These are phyloP conservation scores for Hemicordylus capensis DNA, from an alignment of 2,113 vertebrate genomes.

Conservation along the genomic window DNA sequence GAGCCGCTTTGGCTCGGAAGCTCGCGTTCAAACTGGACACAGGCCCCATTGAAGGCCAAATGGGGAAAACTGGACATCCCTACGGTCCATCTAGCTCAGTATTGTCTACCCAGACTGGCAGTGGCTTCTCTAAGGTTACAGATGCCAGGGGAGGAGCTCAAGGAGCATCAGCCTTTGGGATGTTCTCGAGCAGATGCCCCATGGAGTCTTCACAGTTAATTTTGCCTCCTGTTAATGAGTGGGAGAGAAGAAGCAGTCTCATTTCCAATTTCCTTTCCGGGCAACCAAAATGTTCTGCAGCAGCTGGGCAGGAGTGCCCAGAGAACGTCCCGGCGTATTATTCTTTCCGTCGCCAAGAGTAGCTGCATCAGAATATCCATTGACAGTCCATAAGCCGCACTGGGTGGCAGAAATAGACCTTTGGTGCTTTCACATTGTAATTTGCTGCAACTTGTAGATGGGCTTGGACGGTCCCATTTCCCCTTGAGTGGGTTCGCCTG, in stretches of 20 bases:
- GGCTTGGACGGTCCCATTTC: conserved; percentile 1
- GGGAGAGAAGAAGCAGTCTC: neutral
- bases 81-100: no score
- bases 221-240: neutral
- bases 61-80: no score
- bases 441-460: conserved; percentile 13
- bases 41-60: no score
- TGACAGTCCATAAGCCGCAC: neutral
- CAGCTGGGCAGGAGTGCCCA: neutral
- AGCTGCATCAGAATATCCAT: neutral
- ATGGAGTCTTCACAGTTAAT: neutral
- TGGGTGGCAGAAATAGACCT: neutral
- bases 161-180: no score
- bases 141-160: no score
- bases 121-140: no score
- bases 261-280: no score
- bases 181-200: no score
- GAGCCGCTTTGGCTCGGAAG: no score
- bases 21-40: no score
- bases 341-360: neutral
- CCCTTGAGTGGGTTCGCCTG: conserved; percentile 13
- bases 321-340: neutral
- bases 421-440: conserved; percentile 13
- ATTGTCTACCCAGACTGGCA: no score
- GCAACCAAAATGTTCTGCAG: neutral